phyloP scores from a whole-genome alignment of 2,113 vertebrate species.

The Megalops atlanticus region DNA sequence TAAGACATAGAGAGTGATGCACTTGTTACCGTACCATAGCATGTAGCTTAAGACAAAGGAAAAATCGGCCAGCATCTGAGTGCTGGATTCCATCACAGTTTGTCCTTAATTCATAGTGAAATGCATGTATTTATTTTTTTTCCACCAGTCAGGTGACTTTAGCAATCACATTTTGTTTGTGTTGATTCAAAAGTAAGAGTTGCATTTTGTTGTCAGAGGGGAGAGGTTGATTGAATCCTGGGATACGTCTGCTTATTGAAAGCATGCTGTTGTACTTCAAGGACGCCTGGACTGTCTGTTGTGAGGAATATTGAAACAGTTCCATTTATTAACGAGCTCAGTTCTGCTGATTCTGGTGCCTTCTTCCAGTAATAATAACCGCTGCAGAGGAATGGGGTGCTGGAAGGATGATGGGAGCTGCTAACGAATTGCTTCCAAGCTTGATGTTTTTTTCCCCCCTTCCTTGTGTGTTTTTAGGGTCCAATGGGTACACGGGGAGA shows the following conservation, averaged over 20 bases:
- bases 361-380: not conserved
- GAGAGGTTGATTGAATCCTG: not conserved
- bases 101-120: no score
- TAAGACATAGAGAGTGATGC: no score
- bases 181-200: no score
- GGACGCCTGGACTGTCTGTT: not conserved
- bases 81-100: no score
- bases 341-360: not conserved
- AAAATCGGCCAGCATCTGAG: no score
- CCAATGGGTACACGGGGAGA: constrained; percentile 87
- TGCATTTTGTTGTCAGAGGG: not conserved
- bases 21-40: no score
- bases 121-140: no score
- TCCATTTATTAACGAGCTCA: not conserved
- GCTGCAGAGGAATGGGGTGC: not conserved
- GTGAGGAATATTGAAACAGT: not conserved
- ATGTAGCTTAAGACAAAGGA: no score
- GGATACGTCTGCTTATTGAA: no score
- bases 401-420: not conserved
- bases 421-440: not conserved
- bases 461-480: constrained; percentile 71
- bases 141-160: not conserved
- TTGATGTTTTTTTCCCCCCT: constrained; percentile 17
- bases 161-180: no score
- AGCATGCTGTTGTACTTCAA: not conserved